Evolutionary conservation across 2,113 vertebrate species (phyloP).

Genomic region (Hyperoodon ampullatus): DNA sequence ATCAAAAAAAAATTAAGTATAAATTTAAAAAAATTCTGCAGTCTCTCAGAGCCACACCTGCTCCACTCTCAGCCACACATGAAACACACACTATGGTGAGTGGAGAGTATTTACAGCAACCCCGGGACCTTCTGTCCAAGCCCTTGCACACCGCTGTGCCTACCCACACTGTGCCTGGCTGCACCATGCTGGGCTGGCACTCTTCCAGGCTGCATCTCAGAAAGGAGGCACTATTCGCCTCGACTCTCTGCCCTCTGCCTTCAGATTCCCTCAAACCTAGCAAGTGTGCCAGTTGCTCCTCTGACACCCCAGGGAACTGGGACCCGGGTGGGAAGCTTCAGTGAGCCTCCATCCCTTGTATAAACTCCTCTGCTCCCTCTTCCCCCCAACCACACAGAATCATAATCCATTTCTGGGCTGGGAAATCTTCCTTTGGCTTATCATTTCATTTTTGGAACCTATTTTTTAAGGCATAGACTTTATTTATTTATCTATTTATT

Average conservation of each 20-base stretch:
- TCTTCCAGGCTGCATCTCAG: not conserved
- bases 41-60: not conserved
- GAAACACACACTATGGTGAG: not conserved
- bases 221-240: not conserved
- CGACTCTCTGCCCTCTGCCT: not conserved
- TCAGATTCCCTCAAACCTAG: not conserved
- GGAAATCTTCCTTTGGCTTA: not conserved
- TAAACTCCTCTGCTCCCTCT: not conserved
- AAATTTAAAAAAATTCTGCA: not conserved
- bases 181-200: not conserved
- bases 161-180: not conserved
- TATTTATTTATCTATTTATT: not conserved
- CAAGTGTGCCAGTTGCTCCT: not conserved
- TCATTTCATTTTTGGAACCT: not conserved
- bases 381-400: not conserved
- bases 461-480: not conserved
- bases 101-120: not conserved
- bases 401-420: not conserved
- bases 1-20: not conserved
- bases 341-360: not conserved
- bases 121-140: not conserved
- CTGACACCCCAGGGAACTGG: not conserved
- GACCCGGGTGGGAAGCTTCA: not conserved
- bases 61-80: not conserved
- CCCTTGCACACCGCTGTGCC: not conserved